These are phyloP conservation scores for Aricia agestis DNA, from an alignment of 1,140 invertebrate species.

Conservation along the genomic window DNA sequence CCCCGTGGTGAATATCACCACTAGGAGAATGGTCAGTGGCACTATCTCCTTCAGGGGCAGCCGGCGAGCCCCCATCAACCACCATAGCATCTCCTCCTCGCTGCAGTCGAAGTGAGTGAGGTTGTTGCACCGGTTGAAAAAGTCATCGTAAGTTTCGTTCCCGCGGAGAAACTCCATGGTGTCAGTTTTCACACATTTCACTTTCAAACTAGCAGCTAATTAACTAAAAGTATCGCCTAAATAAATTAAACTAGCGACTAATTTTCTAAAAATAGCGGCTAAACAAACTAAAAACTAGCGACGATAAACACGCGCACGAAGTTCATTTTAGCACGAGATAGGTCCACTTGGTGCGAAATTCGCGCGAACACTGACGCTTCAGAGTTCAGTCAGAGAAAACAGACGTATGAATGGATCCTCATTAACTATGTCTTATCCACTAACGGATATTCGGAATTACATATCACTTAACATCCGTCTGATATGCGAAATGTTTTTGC, in stretches of 20 bases:
- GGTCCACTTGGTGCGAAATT: constrained; percentile 27
- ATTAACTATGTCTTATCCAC: too few species aligned
- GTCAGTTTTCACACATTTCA: constrained; percentile 13
- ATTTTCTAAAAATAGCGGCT: too few species aligned
- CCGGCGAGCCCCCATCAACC: constrained; percentile 73
- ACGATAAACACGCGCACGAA: background rate
- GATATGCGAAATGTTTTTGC: too few species aligned
- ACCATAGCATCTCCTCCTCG: constrained; percentile 74
- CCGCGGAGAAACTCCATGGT: constrained; percentile 54
- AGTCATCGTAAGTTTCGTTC: constrained; percentile 63
- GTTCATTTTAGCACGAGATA: constrained; percentile 16
- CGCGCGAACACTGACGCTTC: constrained; percentile 32
- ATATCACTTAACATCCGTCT: too few species aligned
- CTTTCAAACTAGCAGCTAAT: background rate
- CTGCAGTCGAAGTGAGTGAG: constrained; percentile 73
- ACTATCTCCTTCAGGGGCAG: constrained; percentile 74
- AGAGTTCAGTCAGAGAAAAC: background rate
- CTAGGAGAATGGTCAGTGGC: constrained; percentile 85
- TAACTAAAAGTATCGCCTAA: too few species aligned
- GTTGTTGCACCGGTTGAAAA: constrained; percentile 63
- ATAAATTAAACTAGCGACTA: too few species aligned
- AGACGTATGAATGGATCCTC: too few species aligned
- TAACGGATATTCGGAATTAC: background rate
- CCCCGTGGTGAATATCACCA: constrained; percentile 89
- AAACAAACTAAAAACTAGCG: too few species aligned